A percentile compares a stretch with the other conserved stretches of the same genome.
These are phyloP conservation scores for Novumbra hubbsi DNA, from an alignment of 2,797 vertebrate species.

Conservation along the genomic window DNA sequence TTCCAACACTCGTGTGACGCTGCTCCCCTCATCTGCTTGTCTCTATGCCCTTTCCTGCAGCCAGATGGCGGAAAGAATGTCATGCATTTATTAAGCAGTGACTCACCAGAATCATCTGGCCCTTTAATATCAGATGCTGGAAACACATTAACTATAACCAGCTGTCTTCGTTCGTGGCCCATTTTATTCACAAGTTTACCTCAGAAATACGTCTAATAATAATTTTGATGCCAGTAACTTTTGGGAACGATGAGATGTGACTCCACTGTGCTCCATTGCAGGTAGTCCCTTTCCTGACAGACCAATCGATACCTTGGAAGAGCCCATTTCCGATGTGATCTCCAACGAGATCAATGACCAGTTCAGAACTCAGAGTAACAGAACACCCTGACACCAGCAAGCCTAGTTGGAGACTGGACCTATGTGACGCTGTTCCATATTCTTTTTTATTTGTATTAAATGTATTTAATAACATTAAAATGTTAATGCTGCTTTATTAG, in stretches of 20 bases:
- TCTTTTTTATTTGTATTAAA: too few relatives aligned
- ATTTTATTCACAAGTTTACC: background rate
- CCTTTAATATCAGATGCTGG: background rate
- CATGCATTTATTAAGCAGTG: background rate
- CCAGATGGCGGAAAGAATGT: background rate
- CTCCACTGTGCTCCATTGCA: conserved; percentile 42
- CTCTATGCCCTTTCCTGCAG: background rate
- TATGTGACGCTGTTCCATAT: too few relatives aligned
- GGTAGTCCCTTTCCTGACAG: conserved; percentile 62
- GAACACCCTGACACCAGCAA: conserved; percentile 20
- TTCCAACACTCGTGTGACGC: background rate
- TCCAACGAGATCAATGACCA: conserved; percentile 68
- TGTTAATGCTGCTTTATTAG: too few relatives aligned
- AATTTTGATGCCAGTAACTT: background rate
- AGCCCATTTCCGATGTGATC: conserved; percentile 56
- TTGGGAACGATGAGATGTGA: background rate
- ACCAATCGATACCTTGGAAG: conserved; percentile 60
- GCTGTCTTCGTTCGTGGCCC: background rate
- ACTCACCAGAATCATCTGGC: background rate
- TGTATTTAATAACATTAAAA: too few relatives aligned
- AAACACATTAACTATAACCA: background rate
- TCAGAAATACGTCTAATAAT: background rate
- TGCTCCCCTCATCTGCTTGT: background rate
- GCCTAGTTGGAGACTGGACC: background rate
- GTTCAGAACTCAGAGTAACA: conserved; percentile 33